These are phyloP conservation scores for Ostrea denselamellosa DNA, from an alignment of 1,140 invertebrate genomes.

Conservation along the genomic window DNA sequence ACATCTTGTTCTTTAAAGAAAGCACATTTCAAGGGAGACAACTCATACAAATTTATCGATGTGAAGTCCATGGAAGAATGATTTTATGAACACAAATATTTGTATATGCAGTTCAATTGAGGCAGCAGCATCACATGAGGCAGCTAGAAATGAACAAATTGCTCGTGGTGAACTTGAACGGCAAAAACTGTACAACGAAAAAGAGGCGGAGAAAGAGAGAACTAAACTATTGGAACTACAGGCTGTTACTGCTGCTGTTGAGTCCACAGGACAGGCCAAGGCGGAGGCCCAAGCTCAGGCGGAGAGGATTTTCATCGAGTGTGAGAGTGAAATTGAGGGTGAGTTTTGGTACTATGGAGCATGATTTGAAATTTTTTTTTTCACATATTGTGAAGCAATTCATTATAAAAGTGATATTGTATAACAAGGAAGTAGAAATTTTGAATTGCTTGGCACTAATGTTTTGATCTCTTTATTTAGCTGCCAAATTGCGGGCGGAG, in stretches of 20 bases:
- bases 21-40: constrained; percentile 1
- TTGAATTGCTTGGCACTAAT: too few relatives aligned
- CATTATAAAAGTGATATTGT: too few relatives aligned
- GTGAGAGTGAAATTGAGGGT: constrained; percentile 72
- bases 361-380: too few relatives aligned
- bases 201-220: constrained; percentile 69
- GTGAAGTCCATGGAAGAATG: background rate
- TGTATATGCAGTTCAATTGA: constrained; percentile 68
- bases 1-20: background rate
- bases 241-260: constrained; percentile 69
- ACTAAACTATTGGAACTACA: constrained; percentile 69
- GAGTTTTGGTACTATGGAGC: background rate
- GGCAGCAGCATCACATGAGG: constrained; percentile 72
- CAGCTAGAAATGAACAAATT: constrained; percentile 70
- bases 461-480: constrained; percentile 57
- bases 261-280: constrained; percentile 74
- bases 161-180: constrained; percentile 72
- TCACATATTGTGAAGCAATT: too few relatives aligned
- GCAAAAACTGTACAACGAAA: constrained; percentile 73
- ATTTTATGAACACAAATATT: background rate
- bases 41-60: background rate
- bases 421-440: too few relatives aligned
- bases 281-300: constrained; percentile 75
- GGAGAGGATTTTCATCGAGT: constrained; percentile 72
- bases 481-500: constrained; percentile 67